phyloP scores from a whole-genome alignment of 2,797 vertebrate species.

The Malacoraja senta region DNA sequence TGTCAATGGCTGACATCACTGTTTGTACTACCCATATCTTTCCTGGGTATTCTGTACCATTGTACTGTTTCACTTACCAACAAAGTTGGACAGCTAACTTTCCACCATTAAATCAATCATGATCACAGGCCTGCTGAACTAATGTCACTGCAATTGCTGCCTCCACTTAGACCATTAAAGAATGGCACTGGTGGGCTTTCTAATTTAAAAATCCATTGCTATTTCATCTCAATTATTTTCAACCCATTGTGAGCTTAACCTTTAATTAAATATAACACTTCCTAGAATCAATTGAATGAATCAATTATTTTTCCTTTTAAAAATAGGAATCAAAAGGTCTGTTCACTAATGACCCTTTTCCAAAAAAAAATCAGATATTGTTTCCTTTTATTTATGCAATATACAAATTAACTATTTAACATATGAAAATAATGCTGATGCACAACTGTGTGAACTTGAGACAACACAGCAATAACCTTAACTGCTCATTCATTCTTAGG shows the following conservation, averaged over 20 bases:
- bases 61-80: background rate
- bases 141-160: background rate
- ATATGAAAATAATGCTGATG: background rate
- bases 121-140: background rate
- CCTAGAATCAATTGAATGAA: constrained; percentile 2
- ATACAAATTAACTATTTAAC: background rate
- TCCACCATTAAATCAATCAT: background rate
- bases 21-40: background rate
- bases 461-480: background rate
- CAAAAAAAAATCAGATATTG: background rate
- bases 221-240: constrained; percentile 6
- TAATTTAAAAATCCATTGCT: background rate
- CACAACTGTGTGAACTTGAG: background rate
- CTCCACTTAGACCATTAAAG: background rate
- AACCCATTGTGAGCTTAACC: background rate
- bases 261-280: background rate
- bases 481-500: background rate
- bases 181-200: background rate
- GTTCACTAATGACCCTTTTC: background rate
- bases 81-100: background rate
- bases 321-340: background rate
- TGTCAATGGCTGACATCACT: background rate
- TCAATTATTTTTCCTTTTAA: background rate
- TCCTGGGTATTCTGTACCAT: background rate
- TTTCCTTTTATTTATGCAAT: background rate